Evolutionary conservation across 2,113 vertebrate species (phyloP), one percentile per base, ranked within the genome.

Genomic region (Panthera tigris): DNA sequence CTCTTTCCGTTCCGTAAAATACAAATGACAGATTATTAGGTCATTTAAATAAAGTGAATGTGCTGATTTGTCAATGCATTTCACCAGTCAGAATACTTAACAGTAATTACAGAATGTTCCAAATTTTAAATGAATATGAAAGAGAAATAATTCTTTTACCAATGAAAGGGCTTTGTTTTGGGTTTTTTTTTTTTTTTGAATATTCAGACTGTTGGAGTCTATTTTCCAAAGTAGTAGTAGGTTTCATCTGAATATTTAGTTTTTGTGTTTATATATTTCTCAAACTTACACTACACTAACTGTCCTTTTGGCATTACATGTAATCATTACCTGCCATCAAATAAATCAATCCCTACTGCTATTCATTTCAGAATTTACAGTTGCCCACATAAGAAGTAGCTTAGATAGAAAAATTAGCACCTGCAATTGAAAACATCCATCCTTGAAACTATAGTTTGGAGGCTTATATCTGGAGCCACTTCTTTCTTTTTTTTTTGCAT

Each of bases 21-120:
- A 89, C 69, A 97, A 98, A 96, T 80, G 83, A 83, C 71, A 96
- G 94, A 89, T 91, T 97, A 95, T 86, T 91, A 97, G 88, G 82
- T 94, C n/a, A 91, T 78, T 97, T 94, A 94, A 96, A 94, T 97
- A 95, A 97, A 94, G 52, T 78, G 71, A 90, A 78, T 78, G 23
- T 73, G 33, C 71, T 86, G 71, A 92, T 76, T 91, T 97, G 73
- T 95, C 74, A 95, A 96, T 80, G 52, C 19, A 81, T 91, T 96
- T 98, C 36, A 86, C 94, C 69, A 85, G 41, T 94, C 41, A 39
- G 65, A 87, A 97, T 96, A 74, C 10, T 93, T 93, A 92, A 73
- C 39, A 86, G 63, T 96, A 93, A 81, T 50, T 81, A 68, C 33
- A 57, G 29, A 15, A 73, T 88, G 7, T 50, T 63, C 80, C 31